A percentile compares a stretch with the other conserved stretches of the same genome.
phyloP scores from a whole-genome alignment of 2,797 vertebrate species.

The Brachyalestes nurse region DNA sequence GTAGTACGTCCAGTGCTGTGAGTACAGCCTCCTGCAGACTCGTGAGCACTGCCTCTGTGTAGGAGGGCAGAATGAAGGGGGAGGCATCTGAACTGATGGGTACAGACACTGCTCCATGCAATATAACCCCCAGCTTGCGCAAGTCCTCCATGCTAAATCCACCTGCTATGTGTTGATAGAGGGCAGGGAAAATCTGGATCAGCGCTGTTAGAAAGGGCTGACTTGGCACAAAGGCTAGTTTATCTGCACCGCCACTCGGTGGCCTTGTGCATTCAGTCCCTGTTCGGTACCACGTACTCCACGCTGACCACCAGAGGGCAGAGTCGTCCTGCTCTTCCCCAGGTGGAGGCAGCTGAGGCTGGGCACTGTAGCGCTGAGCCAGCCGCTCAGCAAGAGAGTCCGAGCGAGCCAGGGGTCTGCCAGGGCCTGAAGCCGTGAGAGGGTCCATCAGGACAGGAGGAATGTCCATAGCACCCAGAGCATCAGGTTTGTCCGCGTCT shows the following conservation, averaged over 20 bases:
- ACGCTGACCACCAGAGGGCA: conserved; percentile 97
- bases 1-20: conserved; percentile 93
- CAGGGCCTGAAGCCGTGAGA: conserved; percentile 84
- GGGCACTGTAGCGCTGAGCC: conserved; percentile 80
- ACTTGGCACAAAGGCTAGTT: conserved; percentile 94
- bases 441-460: conserved; percentile 88
- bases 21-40: conserved; percentile 97
- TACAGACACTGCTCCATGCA: conserved; percentile 94
- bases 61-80: conserved; percentile 97
- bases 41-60: conserved; percentile 96
- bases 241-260: conserved; percentile 83
- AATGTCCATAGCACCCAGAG: conserved; percentile 88
- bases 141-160: conserved; percentile 98
- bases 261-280: conserved; percentile 95
- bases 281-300: conserved; percentile 97
- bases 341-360: conserved; percentile 79
- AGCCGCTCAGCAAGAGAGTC: conserved; percentile 93
- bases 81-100: conserved; percentile 98
- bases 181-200: conserved; percentile 96
- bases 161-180: conserved; percentile 96
- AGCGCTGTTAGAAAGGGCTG: conserved; percentile 98
- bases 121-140: conserved; percentile 91
- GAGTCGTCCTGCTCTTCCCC: conserved; percentile 92
- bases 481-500: conserved; percentile 90
- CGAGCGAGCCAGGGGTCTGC: conserved; percentile 88